Evolutionary conservation across 1,140 invertebrate genomes (phyloP).

Genomic region (Eurosta solidaginis): DNA sequence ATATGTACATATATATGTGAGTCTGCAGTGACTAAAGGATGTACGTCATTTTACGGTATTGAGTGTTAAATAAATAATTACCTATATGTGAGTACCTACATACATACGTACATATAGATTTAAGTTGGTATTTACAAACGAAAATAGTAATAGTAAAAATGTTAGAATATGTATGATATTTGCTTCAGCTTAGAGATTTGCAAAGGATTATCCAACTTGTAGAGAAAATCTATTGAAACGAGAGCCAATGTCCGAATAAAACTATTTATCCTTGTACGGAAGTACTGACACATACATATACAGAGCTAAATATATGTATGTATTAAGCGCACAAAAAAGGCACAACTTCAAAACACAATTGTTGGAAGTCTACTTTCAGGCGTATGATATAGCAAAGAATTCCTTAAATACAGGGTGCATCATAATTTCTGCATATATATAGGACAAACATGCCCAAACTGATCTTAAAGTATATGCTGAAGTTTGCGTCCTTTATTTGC

Average conservation of each 20-base stretch:
- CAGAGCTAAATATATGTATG: not conserved
- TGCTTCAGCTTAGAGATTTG: not conserved
- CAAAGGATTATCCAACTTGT: not conserved
- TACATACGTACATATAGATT: not conserved
- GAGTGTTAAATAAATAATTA: slow-evolving; percentile 28
- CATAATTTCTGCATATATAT: too few species aligned
- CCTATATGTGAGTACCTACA: too few species aligned
- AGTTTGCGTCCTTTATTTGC: too few species aligned
- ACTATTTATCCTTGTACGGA: not conserved
- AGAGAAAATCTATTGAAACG: not conserved
- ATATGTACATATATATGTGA: not conserved
- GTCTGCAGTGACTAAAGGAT: not conserved
- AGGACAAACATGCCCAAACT: too few species aligned
- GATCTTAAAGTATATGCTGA: too few species aligned
- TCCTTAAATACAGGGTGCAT: not conserved
- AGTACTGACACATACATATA: not conserved
- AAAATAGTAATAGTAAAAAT: not conserved
- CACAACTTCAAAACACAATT: not conserved
- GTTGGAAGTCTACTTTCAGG: not conserved
- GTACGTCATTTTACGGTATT: not conserved
- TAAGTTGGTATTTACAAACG: not conserved
- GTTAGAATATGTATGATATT: not conserved
- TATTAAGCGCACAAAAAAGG: not conserved
- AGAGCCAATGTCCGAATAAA: not conserved
- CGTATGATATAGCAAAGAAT: not conserved